These are phyloP conservation scores for Drosophila falleni DNA, from an alignment of 2,888 invertebrate species.

Conservation along the genomic window DNA sequence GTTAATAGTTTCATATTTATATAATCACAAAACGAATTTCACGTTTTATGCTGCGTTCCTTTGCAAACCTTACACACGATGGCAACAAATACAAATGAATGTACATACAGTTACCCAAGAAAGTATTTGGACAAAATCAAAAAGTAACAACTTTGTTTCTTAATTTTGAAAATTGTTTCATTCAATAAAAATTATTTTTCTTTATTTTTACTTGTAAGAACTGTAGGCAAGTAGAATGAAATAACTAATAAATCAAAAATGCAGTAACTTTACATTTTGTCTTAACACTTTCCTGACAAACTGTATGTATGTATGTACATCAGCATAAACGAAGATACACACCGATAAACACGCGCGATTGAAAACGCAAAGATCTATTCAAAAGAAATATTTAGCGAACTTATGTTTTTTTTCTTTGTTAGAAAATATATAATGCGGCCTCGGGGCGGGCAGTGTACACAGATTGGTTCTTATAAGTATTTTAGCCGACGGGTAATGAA, in stretches of 20 bases:
- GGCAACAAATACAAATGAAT: slow-evolving; percentile 1
- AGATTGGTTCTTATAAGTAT: slow-evolving; percentile 37
- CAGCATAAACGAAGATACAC: slow-evolving; percentile 26
- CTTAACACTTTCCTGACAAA: too few species aligned
- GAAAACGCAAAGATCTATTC: slow-evolving; percentile 19
- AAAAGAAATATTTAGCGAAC: slow-evolving; percentile 12
- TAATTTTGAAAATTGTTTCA: too few species aligned
- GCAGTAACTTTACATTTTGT: too few species aligned
- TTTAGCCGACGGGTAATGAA: slow-evolving; percentile 57
- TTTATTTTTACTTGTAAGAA: too few species aligned
- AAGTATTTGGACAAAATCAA: too few species aligned
- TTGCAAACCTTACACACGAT: slow-evolving; percentile 26
- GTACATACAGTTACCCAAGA: too few species aligned
- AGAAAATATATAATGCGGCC: slow-evolving; percentile 25
- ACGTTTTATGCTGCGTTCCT: slow-evolving; percentile 40
- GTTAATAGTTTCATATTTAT: slow-evolving; percentile 57
- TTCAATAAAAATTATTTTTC: too few species aligned
- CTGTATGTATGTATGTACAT: slow-evolving; percentile 16
- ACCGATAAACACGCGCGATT: slow-evolving; percentile 33
- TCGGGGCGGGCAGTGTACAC: slow-evolving; percentile 31
- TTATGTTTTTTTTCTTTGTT: slow-evolving; percentile 12
- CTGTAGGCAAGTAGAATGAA: too few species aligned
- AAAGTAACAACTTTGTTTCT: too few species aligned
- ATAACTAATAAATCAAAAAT: too few species aligned
- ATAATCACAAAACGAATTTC: slow-evolving; percentile 55